These are phyloP conservation scores for Orthosia gracilis DNA, from an alignment of 2,888 invertebrate genomes.

Conservation along the genomic window DNA sequence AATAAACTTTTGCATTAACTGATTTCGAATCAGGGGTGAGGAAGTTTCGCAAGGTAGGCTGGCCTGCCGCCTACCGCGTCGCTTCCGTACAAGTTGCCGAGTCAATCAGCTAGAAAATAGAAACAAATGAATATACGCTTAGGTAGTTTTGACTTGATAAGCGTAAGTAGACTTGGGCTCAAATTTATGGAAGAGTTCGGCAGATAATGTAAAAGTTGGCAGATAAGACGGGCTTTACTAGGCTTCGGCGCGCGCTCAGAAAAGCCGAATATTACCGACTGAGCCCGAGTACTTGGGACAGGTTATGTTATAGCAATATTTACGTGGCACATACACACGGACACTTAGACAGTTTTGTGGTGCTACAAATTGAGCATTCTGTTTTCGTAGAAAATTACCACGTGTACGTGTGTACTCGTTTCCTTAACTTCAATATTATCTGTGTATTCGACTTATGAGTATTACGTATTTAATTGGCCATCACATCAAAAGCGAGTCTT, in stretches of 20 bases:
- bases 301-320: constrained; percentile 77
- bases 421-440: constrained; percentile 12
- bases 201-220: constrained; percentile 88
- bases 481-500: constrained; percentile 41
- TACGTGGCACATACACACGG: constrained; percentile 47
- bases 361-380: constrained; percentile 6
- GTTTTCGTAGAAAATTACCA: constrained; percentile 22
- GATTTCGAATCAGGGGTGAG: constrained; percentile 89
- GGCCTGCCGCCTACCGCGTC: constrained; percentile 74
- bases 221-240: constrained; percentile 86
- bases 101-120: constrained; percentile 89
- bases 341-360: constrained; percentile 44
- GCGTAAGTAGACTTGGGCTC: constrained; percentile 84
- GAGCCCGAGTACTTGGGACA: constrained; percentile 72
- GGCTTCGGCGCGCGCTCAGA: constrained; percentile 76
- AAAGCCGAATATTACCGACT: constrained; percentile 79
- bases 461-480: constrained; percentile 48
- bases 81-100: constrained; percentile 82
- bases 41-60: constrained; percentile 85
- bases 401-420: constrained; percentile 1
- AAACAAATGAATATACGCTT: constrained; percentile 89
- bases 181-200: constrained; percentile 86
- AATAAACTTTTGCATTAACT: constrained; percentile 92
- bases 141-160: constrained; percentile 89
- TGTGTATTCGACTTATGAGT: constrained; percentile 20